Conservation (phyloP, 1,140 invertebrate genomes). For the Elymnias hypermnestra region DNA sequence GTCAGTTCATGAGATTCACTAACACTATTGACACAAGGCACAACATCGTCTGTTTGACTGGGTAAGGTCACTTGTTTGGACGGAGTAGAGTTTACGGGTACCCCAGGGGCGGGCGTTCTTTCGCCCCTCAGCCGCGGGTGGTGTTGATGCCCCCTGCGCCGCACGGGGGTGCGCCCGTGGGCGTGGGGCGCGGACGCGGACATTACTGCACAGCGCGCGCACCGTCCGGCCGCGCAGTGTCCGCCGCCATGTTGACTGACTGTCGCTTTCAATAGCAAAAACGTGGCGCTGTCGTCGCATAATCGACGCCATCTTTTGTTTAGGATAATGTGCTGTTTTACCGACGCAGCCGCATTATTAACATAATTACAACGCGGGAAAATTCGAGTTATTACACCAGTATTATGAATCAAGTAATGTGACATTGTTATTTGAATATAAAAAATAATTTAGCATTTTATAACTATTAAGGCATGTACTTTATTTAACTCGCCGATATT, state of each 20-base stretch:
- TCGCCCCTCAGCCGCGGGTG: conserved; percentile 79
- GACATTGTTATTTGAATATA: too few relatives aligned
- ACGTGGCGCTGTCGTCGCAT: conserved; percentile 63
- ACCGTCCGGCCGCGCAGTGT: conserved; percentile 77
- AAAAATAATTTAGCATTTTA: too few relatives aligned
- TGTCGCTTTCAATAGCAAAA: conserved; percentile 45
- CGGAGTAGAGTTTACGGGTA: conserved; percentile 73
- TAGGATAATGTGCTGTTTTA: conserved; percentile 50
- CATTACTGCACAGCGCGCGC: conserved; percentile 64
- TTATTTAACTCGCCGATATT: too few relatives aligned
- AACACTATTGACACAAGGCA: conserved; percentile 74
- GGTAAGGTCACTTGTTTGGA: conserved; percentile 78
- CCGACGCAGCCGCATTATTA: conserved; percentile 37
- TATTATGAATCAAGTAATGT: too few relatives aligned
- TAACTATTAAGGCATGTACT: too few relatives aligned
- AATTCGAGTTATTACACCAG: too few relatives aligned
- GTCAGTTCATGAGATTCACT: conserved; percentile 73
- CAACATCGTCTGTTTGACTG: conserved; percentile 68
- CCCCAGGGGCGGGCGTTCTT: conserved; percentile 69
- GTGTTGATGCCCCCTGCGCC: conserved; percentile 87
- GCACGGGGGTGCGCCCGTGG: conserved; percentile 76
- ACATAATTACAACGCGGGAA: conserved; percentile 28
- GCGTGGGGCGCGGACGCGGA: conserved; percentile 77
- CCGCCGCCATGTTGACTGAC: conserved; percentile 73
- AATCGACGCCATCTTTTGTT: conserved; percentile 49